These are phyloP conservation scores for Trypoxylus dichotomus DNA, from an alignment of 1,140 invertebrate species.

Conservation along the genomic window DNA sequence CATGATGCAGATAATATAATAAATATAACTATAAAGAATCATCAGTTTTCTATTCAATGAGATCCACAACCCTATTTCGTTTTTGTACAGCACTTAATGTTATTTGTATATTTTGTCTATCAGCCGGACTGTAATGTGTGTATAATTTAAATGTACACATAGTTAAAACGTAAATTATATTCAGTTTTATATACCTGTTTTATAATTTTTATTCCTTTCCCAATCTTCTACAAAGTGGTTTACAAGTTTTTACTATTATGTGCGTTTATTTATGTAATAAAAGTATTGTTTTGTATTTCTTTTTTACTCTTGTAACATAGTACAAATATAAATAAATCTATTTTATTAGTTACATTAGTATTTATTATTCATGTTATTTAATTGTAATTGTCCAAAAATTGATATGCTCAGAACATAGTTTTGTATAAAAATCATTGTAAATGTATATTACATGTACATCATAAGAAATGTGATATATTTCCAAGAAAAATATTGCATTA, in stretches of 20 bases:
- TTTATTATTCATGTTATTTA: constrained; percentile 30
- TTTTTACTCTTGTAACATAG: constrained; percentile 30
- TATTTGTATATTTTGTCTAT: constrained; percentile 49
- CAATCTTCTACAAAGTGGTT: constrained; percentile 29
- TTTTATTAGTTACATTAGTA: constrained; percentile 31
- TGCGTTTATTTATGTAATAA: constrained; percentile 28
- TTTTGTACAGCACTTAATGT: constrained; percentile 36
- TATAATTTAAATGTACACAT: constrained; percentile 50
- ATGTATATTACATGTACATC: constrained; percentile 28
- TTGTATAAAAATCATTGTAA: constrained; percentile 26
- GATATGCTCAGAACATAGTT: constrained; percentile 26
- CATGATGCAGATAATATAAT: constrained; percentile 45
- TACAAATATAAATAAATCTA: constrained; percentile 31
- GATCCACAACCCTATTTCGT: constrained; percentile 30
- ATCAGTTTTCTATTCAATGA: constrained; percentile 38
- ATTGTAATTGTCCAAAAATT: constrained; percentile 28
- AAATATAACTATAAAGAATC: constrained; percentile 39
- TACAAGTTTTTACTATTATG: constrained; percentile 29
- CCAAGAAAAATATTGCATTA: constrained; percentile 26
- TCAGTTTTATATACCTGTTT: constrained; percentile 47
- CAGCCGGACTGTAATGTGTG: constrained; percentile 48
- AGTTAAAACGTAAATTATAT: constrained; percentile 51
- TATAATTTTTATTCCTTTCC: constrained; percentile 22
- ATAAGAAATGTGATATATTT: constrained; percentile 29
- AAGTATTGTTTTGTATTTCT: constrained; percentile 30